Evolutionary conservation across 2,113 vertebrate species (phyloP).

Genomic region (Grammomys surdaster): DNA sequence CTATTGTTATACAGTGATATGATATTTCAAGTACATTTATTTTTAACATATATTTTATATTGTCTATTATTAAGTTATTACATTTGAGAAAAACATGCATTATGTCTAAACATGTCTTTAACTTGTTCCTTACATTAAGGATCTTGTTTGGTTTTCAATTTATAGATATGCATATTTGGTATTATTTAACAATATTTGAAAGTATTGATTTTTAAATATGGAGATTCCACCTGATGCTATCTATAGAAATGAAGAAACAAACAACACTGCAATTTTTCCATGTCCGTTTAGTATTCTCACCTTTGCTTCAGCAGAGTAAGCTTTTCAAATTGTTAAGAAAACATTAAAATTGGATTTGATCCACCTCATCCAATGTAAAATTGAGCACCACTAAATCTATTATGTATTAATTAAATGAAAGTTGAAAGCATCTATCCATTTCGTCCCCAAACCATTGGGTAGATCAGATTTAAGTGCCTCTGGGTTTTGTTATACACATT

Average conservation of each 20-base stretch:
- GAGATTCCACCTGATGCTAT: neutral
- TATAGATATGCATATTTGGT: neutral
- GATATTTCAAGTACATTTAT: neutral
- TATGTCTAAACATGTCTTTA: neutral
- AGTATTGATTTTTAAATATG: neutral
- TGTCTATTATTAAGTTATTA: neutral
- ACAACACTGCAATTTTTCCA: neutral
- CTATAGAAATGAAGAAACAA: neutral
- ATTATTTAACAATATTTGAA: neutral
- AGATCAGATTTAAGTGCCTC: slow-evolving; percentile 61
- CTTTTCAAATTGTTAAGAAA: slow-evolving; percentile 52
- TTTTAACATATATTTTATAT: neutral
- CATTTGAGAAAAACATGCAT: neutral
- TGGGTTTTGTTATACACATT: slow-evolving; percentile 61
- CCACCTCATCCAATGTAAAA: slow-evolving; percentile 63
- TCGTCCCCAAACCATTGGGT: slow-evolving; percentile 22
- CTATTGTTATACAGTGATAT: neutral
- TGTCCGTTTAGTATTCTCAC: slow-evolving; percentile 35
- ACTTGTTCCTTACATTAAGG: neutral
- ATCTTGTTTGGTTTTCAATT: slow-evolving; percentile 1
- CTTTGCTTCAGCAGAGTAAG: slow-evolving; percentile 44
- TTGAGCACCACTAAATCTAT: slow-evolving; percentile 62
- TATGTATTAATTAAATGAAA: slow-evolving; percentile 71
- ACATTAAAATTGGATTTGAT: slow-evolving; percentile 56
- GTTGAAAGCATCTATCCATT: slow-evolving; percentile 46